Base-by-base conservation (phyloP, 37 sponge, comb jelly and placozoan genomes). In the Geodia barretti region DNA sequence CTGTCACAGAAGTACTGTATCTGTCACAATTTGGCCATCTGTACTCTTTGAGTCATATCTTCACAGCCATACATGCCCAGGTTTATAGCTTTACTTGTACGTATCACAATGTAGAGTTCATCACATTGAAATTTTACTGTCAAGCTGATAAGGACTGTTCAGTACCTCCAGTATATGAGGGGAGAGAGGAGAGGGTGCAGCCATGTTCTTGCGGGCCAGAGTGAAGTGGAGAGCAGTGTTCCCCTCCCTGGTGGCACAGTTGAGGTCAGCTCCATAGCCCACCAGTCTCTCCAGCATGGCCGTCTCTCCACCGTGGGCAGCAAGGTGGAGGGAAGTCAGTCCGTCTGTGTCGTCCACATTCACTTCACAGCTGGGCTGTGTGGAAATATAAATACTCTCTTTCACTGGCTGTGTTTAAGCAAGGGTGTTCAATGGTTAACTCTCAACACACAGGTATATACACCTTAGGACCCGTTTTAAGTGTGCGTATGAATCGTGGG, bases 201-300 rank as follows among this genome's bases (percentile, higher is more conserved):
- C 66, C 64, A 68, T 67, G n/a, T 75, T 76, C 1, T 76, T 59
- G 2, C 77, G 37, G 25, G 67, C 81, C 47, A 95, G 69, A 25
- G 88, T 90, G 20, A 89, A 37, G 61, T 93, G 94, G 11, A 93
- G 87, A 24, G 94, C 77, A 20, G 90, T 93, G 90, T 80, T 75
- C 3, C 90, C 90, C 39, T 87, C 79, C 4, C 64, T 47, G 36
- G 86, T 78, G 34, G 39, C 74, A 42, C 34, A 31, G 41, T 89
- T 87, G 29, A 95, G 80, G 60, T 92, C 81, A 37, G 86, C 85
- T 64, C 90, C 90, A 79, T 79, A 88, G 34, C 92, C 92, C 0
- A 95, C 90, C 5, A 95, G 83, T 30, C 83, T 65, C 68, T 95
- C 96, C n/a, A 91, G 86, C 33, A 89, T 74, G 25, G 40, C 70